Percentiles rank a stretch among this genome's conserved stretches.
phyloP scores from a whole-genome alignment of 92 coral and sea anemone genomes.

The Actinernus sp. region DNA sequence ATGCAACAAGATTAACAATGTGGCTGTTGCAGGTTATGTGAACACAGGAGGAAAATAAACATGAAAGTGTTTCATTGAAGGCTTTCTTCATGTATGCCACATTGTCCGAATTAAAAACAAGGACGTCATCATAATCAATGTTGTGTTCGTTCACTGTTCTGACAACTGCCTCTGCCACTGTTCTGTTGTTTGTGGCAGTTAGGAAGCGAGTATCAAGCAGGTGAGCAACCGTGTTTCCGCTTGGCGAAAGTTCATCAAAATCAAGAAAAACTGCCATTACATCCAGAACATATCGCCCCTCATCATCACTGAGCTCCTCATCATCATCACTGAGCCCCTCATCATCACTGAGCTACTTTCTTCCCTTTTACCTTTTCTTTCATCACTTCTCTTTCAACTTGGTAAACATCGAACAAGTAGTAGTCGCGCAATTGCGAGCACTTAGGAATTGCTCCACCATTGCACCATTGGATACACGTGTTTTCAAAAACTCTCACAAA shows the following conservation, averaged over 20 bases:
- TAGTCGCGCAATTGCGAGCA: too few species aligned
- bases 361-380: too few species aligned
- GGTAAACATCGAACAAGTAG: too few species aligned
- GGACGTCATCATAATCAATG: conserved; percentile 30
- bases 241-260: conserved; percentile 42
- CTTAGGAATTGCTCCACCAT: too few species aligned
- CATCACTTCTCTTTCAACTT: too few species aligned
- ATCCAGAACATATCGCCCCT: conserved; percentile 56
- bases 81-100: conserved; percentile 31
- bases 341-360: too few species aligned
- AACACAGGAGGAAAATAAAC: conserved; percentile 43
- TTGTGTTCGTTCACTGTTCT: conserved; percentile 1
- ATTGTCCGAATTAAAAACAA: conserved; percentile 29
- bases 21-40: conserved; percentile 70
- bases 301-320: too few species aligned
- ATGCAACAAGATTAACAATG: conserved; percentile 66
- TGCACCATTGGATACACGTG: too few species aligned
- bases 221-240: conserved; percentile 34
- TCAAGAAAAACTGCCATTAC: conserved; percentile 48
- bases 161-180: conserved; percentile 43
- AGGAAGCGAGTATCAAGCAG: conserved; percentile 42
- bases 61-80: conserved; percentile 40
- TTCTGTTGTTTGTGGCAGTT: conserved; percentile 54
- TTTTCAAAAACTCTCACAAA: conserved; percentile 2
- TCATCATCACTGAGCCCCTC: too few species aligned